Percentiles rank a stretch among this genome's conserved stretches.
Evolutionary conservation across 1,140 invertebrate species (phyloP).

Genomic region (Ridgeia piscesae): DNA sequence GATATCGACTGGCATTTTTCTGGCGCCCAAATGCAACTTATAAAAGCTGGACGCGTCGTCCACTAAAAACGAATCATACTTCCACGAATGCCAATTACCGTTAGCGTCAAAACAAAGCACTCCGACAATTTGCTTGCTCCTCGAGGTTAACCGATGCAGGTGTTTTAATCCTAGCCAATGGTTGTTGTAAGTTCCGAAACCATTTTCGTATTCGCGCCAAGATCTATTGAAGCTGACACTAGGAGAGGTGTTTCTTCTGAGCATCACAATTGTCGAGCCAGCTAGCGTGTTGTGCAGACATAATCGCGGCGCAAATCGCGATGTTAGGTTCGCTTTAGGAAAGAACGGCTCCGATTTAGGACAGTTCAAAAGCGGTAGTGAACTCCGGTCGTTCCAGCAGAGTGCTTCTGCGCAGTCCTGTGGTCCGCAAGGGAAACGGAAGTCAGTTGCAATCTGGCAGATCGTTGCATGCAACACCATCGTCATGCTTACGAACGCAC

Average conservation of each 20-base stretch:
- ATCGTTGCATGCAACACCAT: no score
- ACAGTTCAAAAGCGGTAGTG: neutral
- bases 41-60: neutral
- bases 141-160: neutral
- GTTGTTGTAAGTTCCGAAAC: neutral
- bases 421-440: neutral
- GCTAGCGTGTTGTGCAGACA: neutral
- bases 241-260: neutral
- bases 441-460: neutral
- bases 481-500: no score
- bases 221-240: neutral
- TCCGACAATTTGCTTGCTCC: neutral
- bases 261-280: neutral
- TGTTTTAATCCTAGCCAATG: neutral
- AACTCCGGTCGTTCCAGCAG: neutral
- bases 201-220: neutral
- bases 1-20: no score
- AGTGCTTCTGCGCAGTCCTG: neutral
- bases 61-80: neutral
- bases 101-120: neutral
- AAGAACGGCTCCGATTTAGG: neutral
- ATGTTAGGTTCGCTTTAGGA: no score
- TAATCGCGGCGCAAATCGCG: neutral
- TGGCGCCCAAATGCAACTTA: neutral
- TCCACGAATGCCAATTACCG: neutral